These are phyloP conservation scores for Pachydiplax longipennis DNA, from an alignment of 2,888 invertebrate species.

Conservation along the genomic window DNA sequence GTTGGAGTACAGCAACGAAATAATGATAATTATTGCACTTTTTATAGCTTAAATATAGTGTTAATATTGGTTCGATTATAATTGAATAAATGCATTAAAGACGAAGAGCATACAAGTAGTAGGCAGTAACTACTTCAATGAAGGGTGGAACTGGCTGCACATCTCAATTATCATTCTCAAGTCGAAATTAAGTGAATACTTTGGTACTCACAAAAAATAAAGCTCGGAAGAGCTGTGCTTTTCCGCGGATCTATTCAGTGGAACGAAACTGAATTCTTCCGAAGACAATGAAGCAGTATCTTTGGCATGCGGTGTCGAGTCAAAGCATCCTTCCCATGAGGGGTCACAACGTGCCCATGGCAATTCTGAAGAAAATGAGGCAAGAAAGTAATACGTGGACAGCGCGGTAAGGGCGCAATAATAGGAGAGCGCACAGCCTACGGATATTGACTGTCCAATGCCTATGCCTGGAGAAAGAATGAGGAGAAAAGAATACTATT, in stretches of 20 bases:
- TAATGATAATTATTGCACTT: too few species aligned
- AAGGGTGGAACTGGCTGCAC: too few species aligned
- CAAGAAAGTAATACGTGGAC: conserved; percentile 74
- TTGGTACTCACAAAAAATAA: conserved; percentile 15
- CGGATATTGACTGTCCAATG: conserved; percentile 61
- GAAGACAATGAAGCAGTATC: background rate
- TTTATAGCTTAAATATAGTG: too few species aligned
- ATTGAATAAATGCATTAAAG: too few species aligned
- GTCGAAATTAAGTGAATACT: too few species aligned
- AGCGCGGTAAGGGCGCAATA: conserved; percentile 79
- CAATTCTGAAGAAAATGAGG: conserved; percentile 72
- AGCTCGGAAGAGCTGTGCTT: conserved; percentile 50
- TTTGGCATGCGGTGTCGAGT: conserved; percentile 50
- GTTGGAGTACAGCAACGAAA: too few species aligned
- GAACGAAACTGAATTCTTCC: background rate
- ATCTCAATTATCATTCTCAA: too few species aligned
- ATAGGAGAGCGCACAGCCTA: conserved; percentile 72
- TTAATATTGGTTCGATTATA: too few species aligned
- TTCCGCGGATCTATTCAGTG: background rate
- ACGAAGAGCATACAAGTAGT: too few species aligned
- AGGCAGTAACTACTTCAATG: too few species aligned
- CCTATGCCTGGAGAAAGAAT: conserved; percentile 57
- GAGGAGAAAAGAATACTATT: background rate
- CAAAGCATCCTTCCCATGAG: conserved; percentile 65
- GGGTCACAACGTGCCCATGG: conserved; percentile 76